Evolutionary conservation across 2,888 invertebrate genomes (phyloP), one percentile per base, ranked within the genome.

Genomic region (Conistra vaccinii): DNA sequence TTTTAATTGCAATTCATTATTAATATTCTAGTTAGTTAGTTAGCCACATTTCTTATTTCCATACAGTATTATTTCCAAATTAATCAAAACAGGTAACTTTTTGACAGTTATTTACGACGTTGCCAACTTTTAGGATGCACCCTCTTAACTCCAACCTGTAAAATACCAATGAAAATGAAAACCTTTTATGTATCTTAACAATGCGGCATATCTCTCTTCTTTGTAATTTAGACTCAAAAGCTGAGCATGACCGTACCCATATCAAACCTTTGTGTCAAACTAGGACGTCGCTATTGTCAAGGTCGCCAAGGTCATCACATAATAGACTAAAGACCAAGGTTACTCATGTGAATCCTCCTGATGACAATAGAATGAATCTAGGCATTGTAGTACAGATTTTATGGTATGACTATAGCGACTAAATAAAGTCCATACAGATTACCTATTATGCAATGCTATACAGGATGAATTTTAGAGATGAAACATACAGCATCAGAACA

Each of bases 271-370:
- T 79, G 72, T 66, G 45, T 9, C 32, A 53, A 71, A 78, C 12
- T 63, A 71, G 83, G 62, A 42, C 45, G n/a, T 12, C 17, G 14
- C 66, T 32, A 12, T 71, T 63, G 26, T 69, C 66, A 84, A 69
- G 60, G 74, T 80, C 60, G n/a, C 32, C 45, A 79, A 73, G 73
- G 65, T 84, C 60, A 73, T 61, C 45, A 32, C 6, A 73, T 65
- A 79, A 63, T 68, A 57, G 26, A 68, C 65, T 53, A 60, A 58
- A 80, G 9, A 29, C 45, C 61, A 67, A 69, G 62, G 69, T 80
- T 55, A 80, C 45, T 55, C 32, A 45, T 65, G 35, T 79, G 39
- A 55, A 80, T 55, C 51, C 10, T 66, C 17, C 10, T 14, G 32
- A 3, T 20, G 20, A 82, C 83, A 82, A 69, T 55, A 7, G 32